phyloP scores from a whole-genome alignment of 2,888 invertebrate genomes.

The Salpingus planirostris region DNA sequence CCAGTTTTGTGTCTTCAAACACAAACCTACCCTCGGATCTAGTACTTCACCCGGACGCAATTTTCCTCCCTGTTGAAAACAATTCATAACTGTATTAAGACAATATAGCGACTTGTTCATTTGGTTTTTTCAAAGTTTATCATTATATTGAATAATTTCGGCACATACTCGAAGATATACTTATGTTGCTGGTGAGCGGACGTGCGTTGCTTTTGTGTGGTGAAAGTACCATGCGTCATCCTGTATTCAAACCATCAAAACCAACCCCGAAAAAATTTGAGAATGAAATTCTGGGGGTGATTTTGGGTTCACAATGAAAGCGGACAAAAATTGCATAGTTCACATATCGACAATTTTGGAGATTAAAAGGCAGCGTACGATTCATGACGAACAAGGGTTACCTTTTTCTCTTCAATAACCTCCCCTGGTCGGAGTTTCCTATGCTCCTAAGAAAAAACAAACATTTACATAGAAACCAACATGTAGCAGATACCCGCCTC shows the following conservation, averaged over 20 bases:
- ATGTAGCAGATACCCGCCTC: too few relatives aligned
- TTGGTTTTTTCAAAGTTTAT: too few relatives aligned
- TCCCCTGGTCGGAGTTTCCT: constrained; percentile 91
- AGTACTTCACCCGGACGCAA: constrained; percentile 72
- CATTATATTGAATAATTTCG: constrained; percentile 6
- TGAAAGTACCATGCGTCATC: constrained; percentile 11
- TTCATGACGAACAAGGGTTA: constrained; percentile 46
- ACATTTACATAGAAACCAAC: constrained; percentile 16
- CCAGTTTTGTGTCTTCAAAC: constrained; percentile 43
- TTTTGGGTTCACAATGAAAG: constrained; percentile 16
- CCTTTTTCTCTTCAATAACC: constrained; percentile 90
- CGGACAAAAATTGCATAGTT: constrained; percentile 16
- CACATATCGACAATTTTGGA: too few relatives aligned
- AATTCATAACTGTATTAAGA: constrained; percentile 23
- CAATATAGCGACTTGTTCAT: constrained; percentile 6
- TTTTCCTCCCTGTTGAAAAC: constrained; percentile 56
- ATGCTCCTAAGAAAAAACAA: constrained; percentile 57
- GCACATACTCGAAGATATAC: constrained; percentile 17
- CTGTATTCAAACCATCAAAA: constrained; percentile 5
- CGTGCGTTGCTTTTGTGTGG: constrained; percentile 14
- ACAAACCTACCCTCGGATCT: constrained; percentile 71
- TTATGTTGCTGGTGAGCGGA: constrained; percentile 16
- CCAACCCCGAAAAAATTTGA: too few relatives aligned
- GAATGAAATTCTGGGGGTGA: too few relatives aligned
- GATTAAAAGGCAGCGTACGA: constrained; percentile 23